phyloP scores from a whole-genome alignment of 2,888 invertebrate genomes.

The Eupithecia inturbata region DNA sequence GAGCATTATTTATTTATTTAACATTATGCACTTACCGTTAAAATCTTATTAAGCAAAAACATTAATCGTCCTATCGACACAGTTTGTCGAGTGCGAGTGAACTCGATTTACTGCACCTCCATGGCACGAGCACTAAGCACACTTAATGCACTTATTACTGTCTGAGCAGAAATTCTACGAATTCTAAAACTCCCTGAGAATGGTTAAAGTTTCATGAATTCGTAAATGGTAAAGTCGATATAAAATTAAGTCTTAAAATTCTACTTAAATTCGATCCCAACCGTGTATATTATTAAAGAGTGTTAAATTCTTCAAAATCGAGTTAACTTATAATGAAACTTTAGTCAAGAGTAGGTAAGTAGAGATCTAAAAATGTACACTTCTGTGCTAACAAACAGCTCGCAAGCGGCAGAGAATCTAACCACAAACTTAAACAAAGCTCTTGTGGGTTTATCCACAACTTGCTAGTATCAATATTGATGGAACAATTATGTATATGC shows the following conservation, averaged over 20 bases:
- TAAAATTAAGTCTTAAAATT: background rate
- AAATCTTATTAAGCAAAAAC: background rate
- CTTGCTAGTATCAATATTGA: constrained; percentile 19
- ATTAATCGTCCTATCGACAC: too few species aligned
- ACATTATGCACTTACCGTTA: background rate
- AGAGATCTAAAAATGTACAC: background rate
- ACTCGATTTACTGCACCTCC: background rate
- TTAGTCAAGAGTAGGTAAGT: background rate
- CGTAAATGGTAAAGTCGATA: background rate
- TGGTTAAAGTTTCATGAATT: background rate
- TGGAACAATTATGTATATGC: constrained; percentile 27
- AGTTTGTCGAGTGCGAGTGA: too few species aligned
- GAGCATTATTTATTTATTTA: too few species aligned
- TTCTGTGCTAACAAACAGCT: background rate
- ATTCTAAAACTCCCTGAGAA: background rate
- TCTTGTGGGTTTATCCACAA: background rate
- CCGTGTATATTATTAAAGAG: background rate
- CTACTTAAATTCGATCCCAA: background rate
- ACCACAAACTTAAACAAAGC: constrained; percentile 1
- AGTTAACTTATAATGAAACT: background rate
- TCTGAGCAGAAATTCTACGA: background rate
- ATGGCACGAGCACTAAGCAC: background rate
- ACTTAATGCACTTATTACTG: background rate
- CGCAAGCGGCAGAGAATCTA: background rate
- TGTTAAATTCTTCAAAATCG: background rate